These are phyloP conservation scores for Odontomachus brunneus DNA, from an alignment of 1,140 invertebrate species.

Conservation along the genomic window DNA sequence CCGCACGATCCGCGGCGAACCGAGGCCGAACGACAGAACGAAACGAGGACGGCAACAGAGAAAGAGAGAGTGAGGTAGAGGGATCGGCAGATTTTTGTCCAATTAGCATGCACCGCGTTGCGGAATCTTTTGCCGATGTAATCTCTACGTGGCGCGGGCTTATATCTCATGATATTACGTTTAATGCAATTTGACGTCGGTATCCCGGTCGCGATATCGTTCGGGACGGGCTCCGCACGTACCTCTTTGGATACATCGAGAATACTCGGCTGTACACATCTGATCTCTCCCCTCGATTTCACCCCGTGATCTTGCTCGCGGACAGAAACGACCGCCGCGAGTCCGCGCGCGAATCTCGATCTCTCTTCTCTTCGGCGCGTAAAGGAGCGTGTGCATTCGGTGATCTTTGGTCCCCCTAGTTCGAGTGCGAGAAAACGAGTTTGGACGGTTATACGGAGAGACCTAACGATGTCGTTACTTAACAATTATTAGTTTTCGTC, in stretches of 20 bases:
- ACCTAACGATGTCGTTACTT: constrained; percentile 22
- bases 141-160: constrained; percentile 59
- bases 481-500: constrained; percentile 29
- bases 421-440: constrained; percentile 36
- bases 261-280: constrained; percentile 1
- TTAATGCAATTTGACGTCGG: constrained; percentile 76
- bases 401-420: background rate
- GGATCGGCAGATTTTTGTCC: constrained; percentile 71
- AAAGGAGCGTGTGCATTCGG: constrained; percentile 28
- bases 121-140: constrained; percentile 72
- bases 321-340: constrained; percentile 41
- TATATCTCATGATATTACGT: constrained; percentile 74
- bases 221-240: background rate
- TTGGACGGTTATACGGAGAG: background rate
- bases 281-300: constrained; percentile 45
- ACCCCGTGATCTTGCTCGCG: constrained; percentile 20
- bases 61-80: background rate
- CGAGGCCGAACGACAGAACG: constrained; percentile 29
- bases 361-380: constrained; percentile 9
- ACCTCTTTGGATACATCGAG: background rate
- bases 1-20: constrained; percentile 45
- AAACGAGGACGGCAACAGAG: background rate
- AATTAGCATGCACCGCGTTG: constrained; percentile 77
- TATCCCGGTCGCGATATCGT: constrained; percentile 54
- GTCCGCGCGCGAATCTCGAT: constrained; percentile 16